Evolutionary conservation across 2,888 invertebrate genomes (phyloP).

Genomic region (Itoplectis maculator): DNA sequence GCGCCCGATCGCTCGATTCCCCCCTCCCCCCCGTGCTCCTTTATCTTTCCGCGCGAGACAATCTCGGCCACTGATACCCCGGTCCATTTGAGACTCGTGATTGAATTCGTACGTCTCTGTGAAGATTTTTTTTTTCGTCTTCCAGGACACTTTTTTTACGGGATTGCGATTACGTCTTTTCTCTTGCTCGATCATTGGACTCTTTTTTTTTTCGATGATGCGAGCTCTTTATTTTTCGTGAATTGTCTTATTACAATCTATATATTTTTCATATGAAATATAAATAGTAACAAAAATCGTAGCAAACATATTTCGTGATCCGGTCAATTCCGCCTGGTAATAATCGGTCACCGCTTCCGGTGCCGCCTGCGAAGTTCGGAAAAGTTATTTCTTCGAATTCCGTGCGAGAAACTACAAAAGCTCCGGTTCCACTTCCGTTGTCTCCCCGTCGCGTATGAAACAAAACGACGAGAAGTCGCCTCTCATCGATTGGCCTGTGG

Average conservation of each 20-base stretch:
- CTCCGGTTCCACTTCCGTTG: not conserved
- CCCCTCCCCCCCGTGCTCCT: not conserved
- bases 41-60: conserved; percentile 9
- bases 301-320: no score
- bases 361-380: not conserved
- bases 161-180: not conserved
- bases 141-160: not conserved
- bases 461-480: conserved; percentile 36
- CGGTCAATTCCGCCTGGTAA: not conserved
- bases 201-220: not conserved
- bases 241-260: no score
- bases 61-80: conserved; percentile 19
- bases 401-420: not conserved
- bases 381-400: not conserved
- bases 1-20: conserved; percentile 17
- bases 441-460: not conserved
- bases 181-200: not conserved
- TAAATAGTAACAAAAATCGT: no score
- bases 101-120: conserved; percentile 14
- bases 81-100: not conserved
- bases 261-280: no score
- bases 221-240: no score
- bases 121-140: conserved; percentile 1
- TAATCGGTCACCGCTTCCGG: not conserved
- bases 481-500: conserved; percentile 36